These are phyloP conservation scores for Chromis chromis DNA, from an alignment of 2,797 vertebrate genomes.

Conservation along the genomic window DNA sequence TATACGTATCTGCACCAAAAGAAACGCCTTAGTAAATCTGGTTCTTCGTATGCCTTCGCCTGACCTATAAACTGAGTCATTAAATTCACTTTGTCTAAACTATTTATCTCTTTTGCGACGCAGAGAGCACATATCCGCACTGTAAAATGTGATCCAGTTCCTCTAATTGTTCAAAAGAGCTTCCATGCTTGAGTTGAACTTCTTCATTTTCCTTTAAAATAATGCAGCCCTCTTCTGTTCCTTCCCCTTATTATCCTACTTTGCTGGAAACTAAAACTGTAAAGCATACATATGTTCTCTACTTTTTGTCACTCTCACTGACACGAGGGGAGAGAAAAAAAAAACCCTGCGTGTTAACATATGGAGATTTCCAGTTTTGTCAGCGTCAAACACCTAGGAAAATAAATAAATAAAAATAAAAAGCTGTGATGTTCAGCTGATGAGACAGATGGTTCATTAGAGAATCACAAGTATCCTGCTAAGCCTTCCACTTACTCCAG, in stretches of 20 bases:
- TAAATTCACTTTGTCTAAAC: not conserved
- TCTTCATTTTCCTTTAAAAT: not conserved
- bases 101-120: not conserved
- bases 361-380: slow-evolving; percentile 69
- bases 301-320: slow-evolving; percentile 39
- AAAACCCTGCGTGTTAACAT: slow-evolving; percentile 56
- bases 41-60: no score
- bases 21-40: no score
- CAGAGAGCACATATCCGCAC: not conserved
- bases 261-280: slow-evolving; percentile 5
- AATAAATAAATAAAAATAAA: slow-evolving; percentile 16
- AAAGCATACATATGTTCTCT: slow-evolving; percentile 1
- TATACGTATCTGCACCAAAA: no score
- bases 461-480: slow-evolving; percentile 75
- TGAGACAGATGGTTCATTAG: slow-evolving; percentile 83
- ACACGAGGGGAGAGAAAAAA: slow-evolving; percentile 35
- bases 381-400: slow-evolving; percentile 53
- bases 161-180: slow-evolving; percentile 2
- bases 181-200: not conserved
- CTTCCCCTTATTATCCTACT: not conserved
- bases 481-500: slow-evolving; percentile 65
- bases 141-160: not conserved
- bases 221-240: not conserved
- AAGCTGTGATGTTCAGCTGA: slow-evolving; percentile 61
- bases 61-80: not conserved